Base-by-base conservation (phyloP, 2,888 invertebrate genomes). In the Drosophila pullipes region DNA sequence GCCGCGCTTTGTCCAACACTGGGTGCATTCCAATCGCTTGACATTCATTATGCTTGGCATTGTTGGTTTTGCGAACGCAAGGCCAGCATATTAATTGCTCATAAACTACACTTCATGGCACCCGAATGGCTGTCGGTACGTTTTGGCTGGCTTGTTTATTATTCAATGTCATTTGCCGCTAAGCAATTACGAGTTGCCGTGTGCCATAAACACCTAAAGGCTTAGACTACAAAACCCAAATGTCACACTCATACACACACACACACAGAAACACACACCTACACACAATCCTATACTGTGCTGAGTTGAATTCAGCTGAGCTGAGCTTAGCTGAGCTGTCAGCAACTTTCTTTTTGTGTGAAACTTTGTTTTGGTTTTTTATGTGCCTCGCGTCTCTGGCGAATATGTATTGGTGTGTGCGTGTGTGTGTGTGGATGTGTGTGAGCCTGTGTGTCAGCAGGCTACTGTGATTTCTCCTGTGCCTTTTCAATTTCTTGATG, bases 51-150 rank as follows among this genome's bases (percentile, higher is more conserved):
- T 64, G 72, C 59, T 49, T 49, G 82, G 37, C 78, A 61, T 73
- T 81, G 81, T 66, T 61, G 61, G 28, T 16, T 22, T 22, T 31
- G 47, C 44, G 13, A 50, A 59, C 66, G 53, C 63, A 55, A 61
- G 31, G 73, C 70, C 57, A 62, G 86, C 86, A 89, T 86, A 86
- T 89, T 84, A 84, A 84, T 84, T 84, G 87, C 82, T 78, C 82
- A 86, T 89, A 89, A 84, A 74, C 76, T 70, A 63, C 53, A 61
- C 39, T 63, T 50, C 35, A 44, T 16, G n/a, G 13, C 25, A 25
- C 11, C 44, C 31, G 41, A 41, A 47, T 61, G 47, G 16, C 47
- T 64, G 54, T 78, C 64, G 52, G 65, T 41, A 11, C 22, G 33
- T 44, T 53, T 64, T 50, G 39, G 39, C 39, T 58, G 44, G 37